A percentile compares a stretch with the other conserved stretches of the same genome.
Conservation (phyloP, 2,113 vertebrate species). For the Mixornis gularis region DNA sequence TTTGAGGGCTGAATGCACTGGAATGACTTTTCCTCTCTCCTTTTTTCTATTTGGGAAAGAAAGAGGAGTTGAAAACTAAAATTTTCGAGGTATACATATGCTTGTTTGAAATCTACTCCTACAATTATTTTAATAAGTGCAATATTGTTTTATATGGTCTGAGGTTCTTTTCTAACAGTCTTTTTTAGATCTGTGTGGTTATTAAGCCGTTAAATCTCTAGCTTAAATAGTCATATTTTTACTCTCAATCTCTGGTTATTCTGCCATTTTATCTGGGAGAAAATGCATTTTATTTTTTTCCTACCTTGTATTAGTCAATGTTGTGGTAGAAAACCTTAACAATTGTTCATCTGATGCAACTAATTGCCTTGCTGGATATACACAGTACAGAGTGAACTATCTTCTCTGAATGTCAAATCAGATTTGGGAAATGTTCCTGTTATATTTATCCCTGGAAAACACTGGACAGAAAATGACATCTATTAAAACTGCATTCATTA, state of each 20-base stretch:
- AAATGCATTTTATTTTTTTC: not conserved
- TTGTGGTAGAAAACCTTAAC: not conserved
- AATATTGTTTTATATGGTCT: not conserved
- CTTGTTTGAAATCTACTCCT: not conserved
- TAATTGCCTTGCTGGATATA: not conserved
- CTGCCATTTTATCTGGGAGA: not conserved
- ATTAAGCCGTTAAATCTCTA: not conserved
- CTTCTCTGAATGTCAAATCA: not conserved
- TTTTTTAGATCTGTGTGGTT: not conserved
- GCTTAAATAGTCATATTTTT: not conserved
- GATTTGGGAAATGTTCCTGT: not conserved
- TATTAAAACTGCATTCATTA: conserved; percentile 19
- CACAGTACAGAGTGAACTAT: not conserved
- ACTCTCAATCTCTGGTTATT: not conserved
- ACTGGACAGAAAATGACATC: not conserved
- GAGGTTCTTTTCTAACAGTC: not conserved
- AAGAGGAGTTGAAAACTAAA: not conserved
- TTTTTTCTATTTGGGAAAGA: not conserved
- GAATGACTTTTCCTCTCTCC: not conserved
- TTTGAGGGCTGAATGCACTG: not conserved
- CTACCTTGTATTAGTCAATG: not conserved
- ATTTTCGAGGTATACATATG: not conserved
- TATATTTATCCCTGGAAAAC: not conserved
- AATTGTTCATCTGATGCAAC: not conserved
- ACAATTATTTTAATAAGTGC: not conserved